Evolutionary conservation across 2,888 invertebrate genomes (phyloP), one percentile per base, ranked within the genome.

Genomic region (Drosophila merina): DNA sequence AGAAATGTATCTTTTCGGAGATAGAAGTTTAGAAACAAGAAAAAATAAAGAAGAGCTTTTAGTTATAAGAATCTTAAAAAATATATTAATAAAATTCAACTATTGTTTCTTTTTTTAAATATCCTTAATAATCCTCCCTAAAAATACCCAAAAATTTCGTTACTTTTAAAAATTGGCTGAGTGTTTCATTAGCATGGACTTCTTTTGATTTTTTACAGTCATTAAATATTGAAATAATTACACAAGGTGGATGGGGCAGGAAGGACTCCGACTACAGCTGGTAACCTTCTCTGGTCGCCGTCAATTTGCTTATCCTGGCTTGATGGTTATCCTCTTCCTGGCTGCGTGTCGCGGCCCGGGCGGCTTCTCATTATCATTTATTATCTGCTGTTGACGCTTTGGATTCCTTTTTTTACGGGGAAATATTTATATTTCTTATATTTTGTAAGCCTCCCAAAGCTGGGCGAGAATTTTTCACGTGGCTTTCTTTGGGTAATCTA

Each of bases 201-300:
- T 57, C 73, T 68, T 77, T 74, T 72, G 75, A 67, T 67, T 74
- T 74, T 70, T 76, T 72, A 63, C 57, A 68, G 69, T 76, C 75
- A 82, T 74, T 78, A 82, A 76, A 75, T 79, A 81, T 79, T 76
- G 58, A 82, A 81, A 84, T 75, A 85, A 77, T 76, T 79, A 75
- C 79, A 67, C 52, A 47, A 33, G 40, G 12, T 28, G 36, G 45
- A 8, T 6, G n/a, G 14, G 57, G 40, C 30, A 28, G n/a, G 6
- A 6, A 28, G 50, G 14, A 25, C 10, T 26, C 38, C n/a, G 50
- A 38, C 31, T 58, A 30, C 30, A 48, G 58, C 51, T 52, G 68
- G 68, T 52, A 64, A 64, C 55, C 48, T 36, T 50, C 49, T 33
- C 45, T 48, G 48, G 60, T 10, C 50, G 31, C 44, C 55, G 47